Evolutionary conservation across 2,113 vertebrate genomes (phyloP).

Genomic region (Turdus rufiventris): DNA sequence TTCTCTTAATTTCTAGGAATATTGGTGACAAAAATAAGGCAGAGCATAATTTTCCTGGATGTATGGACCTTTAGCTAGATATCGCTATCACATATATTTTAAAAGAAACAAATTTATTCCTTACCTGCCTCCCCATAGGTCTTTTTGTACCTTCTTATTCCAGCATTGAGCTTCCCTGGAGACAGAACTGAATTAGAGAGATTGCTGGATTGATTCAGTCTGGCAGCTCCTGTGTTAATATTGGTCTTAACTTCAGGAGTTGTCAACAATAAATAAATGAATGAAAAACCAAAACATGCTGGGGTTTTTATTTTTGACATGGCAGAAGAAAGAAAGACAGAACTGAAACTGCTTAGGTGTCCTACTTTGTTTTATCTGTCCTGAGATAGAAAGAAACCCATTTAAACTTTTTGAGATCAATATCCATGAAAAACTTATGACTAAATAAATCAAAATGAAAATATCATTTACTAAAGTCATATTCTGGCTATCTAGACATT

Average conservation of each 20-base stretch:
- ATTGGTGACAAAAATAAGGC: background rate
- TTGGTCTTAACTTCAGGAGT: background rate
- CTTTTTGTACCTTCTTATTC: background rate
- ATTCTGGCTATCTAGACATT: background rate
- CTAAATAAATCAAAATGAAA: background rate
- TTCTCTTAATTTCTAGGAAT: constrained; percentile 19
- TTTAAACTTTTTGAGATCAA: background rate
- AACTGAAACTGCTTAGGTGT: background rate
- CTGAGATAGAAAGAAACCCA: background rate
- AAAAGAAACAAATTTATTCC: background rate
- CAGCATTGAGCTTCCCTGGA: background rate
- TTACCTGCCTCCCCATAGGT: background rate
- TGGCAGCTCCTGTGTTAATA: background rate
- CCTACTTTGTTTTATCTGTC: background rate
- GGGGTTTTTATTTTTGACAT: background rate
- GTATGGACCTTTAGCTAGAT: background rate
- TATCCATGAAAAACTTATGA: background rate
- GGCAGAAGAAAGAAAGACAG: background rate
- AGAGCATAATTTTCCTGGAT: background rate
- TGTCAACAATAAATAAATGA: constrained; percentile 1
- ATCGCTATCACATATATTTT: background rate
- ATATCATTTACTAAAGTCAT: background rate
- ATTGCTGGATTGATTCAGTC: background rate
- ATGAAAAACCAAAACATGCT: background rate
- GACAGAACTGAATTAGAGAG: background rate